Base-by-base conservation (phyloP, 2,113 vertebrate species). In the Syngnathus typhle region DNA sequence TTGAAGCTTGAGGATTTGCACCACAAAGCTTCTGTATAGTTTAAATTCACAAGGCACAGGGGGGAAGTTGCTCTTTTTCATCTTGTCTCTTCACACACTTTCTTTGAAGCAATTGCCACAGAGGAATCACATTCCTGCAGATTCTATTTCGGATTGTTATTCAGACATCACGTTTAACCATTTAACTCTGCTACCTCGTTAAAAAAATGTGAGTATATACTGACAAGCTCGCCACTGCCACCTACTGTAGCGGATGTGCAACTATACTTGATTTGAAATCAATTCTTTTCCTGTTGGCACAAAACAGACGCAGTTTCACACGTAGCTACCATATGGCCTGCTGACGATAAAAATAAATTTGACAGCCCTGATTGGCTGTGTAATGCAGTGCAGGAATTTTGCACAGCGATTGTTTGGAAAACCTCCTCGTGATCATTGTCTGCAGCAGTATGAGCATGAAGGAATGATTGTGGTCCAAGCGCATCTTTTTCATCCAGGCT, bases 401-500 rank as follows among this genome's bases (percentile, higher is more conserved):
- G 10, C 52, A 27, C n/a, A 55, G 52, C 21, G 4, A 55, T 15
- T 7, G 36, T 72, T 71, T 46, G 65, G 70, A 67, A 41, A 43
- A 60, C 27, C 65, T 36, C 27, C 12, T 36, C 11, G 27, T 16
- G 39, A 71, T 77, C 61, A 43, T 49, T 64, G 59, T 68, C 68
- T 55, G 60, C 72, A 81, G 80, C 63, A 69, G 67, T 65, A 70
- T 23, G 37, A 61, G 58, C 60, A 74, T 16, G 51, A 52, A 16
- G 15, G 74, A 85, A 86, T 89, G 82, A 82, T 70, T 80, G 67
- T 74, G 65, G 68, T 74, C 81, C 69, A 74, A 84, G 66, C 70
- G 78, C 74, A 78, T 79, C 67, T 86, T 82, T 86, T 82, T 66
- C 74, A 82, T 85, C 73, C 71, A 71, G 80, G 78, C 76, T 76